These are phyloP conservation scores for Phenganax marumi DNA, from an alignment of 92 coral and sea anemone species.

Conservation along the genomic window DNA sequence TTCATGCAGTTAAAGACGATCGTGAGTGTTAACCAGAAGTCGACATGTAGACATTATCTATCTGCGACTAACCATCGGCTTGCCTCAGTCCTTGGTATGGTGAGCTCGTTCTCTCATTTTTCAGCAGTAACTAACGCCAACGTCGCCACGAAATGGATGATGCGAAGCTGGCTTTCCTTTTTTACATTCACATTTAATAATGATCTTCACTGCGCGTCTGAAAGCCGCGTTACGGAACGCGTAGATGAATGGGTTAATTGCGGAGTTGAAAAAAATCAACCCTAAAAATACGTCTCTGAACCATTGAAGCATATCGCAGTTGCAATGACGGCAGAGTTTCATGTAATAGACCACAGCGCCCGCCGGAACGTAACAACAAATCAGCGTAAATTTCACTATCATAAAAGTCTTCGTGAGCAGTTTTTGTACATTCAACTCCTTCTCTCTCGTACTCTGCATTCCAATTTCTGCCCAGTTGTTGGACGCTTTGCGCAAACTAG, in stretches of 20 bases:
- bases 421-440: background rate
- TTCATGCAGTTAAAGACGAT: too few relatives aligned
- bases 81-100: too few relatives aligned
- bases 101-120: too few relatives aligned
- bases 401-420: background rate
- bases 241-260: constrained; percentile 14
- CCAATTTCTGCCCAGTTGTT: too few relatives aligned
- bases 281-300: background rate
- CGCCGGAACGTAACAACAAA: constrained; percentile 15
- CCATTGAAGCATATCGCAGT: background rate
- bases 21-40: too few relatives aligned
- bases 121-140: too few relatives aligned
- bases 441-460: too few relatives aligned
- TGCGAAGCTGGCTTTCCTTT: background rate
- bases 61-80: too few relatives aligned
- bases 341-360: background rate
- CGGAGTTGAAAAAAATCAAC: constrained; percentile 12
- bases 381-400: background rate
- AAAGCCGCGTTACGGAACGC: constrained; percentile 7
- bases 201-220: background rate
- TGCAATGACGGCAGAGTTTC: constrained; percentile 19
- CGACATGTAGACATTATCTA: too few relatives aligned
- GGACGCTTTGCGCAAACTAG: too few relatives aligned
- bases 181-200: background rate
- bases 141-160: too few relatives aligned